Evolutionary conservation across 2,113 vertebrate genomes (phyloP), one percentile per base, ranked within the genome.

Genomic region (Camelus dromedarius): DNA sequence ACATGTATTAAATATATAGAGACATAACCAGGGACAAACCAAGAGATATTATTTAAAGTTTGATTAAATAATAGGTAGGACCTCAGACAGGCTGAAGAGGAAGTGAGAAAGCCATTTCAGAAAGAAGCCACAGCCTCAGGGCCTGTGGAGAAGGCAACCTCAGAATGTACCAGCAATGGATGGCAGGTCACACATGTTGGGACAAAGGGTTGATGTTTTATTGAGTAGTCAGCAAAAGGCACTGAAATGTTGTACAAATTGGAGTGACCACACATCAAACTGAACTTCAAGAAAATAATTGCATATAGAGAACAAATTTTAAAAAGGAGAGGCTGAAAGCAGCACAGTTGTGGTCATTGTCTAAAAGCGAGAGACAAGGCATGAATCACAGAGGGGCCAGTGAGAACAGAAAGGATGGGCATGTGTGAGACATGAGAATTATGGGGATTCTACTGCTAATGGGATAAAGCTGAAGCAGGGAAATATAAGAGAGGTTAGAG

Each of bases 391-490:
- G 32, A 30, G 19, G 14, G 32, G 30, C 1, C 35, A 10, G 46
- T 19, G 14, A 56, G 24, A 38, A 84, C 6, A 56, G 54, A 14
- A 62, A 62, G 4, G 19, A 22, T 2, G 30, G 12, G 20, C 28
- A 4, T 3, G 13, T 6, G 5, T 16, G 62, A 93, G 35, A 12
- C 1, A 3, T 0, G 0, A 54, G 79, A 77, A 58, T 15, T 13
- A 32, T 9, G 16, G 4, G 18, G 24, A 87, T 73, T 42, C 69
- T 11, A 8, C 38, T 77, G 30, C 69, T 69, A 13, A 6, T 3
- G 5, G 30, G 35, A 38, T 13, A 46, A 28, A 56, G 50, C 72
- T 62, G 30, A 90, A 80, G 32, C 30, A n/a, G 24, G 30, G 15
- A 73, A 86, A 88, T 0, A 4, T 19, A 19, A 24, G 15, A 84